These are phyloP conservation scores for Fringilla coelebs DNA, from an alignment of 2,797 vertebrate genomes.

Conservation along the genomic window DNA sequence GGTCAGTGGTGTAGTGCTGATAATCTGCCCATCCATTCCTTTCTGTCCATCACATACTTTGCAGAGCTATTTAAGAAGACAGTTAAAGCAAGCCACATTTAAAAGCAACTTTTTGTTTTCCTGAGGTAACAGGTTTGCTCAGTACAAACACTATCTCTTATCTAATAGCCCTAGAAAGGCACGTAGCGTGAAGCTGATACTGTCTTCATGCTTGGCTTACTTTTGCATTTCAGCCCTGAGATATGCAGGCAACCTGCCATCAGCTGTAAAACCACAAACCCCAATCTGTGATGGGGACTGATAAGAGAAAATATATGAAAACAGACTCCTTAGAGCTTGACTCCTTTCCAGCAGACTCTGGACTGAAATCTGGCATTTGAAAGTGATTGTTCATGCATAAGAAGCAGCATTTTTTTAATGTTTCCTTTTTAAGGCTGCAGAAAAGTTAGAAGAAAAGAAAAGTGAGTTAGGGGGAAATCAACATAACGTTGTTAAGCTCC, in stretches of 20 bases:
- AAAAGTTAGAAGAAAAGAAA: neutral
- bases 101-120: conserved; percentile 56
- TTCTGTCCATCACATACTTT: neutral
- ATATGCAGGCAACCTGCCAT: conserved; percentile 48
- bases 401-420: neutral
- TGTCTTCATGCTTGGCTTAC: conserved; percentile 53
- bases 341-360: conserved; percentile 55
- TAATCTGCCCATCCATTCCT: neutral
- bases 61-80: neutral
- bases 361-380: conserved; percentile 45
- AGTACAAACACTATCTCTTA: conserved; percentile 37
- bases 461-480: neutral
- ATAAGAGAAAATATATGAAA: conserved; percentile 50
- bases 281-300: conserved; percentile 6
- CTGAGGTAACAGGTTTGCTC: conserved; percentile 47
- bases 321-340: conserved; percentile 48
- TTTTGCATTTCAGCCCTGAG: conserved; percentile 38
- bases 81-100: conserved; percentile 25
- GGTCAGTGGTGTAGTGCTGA: neutral
- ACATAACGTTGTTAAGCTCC: neutral
- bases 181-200: conserved; percentile 44
- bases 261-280: conserved; percentile 31
- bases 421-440: conserved; percentile 27
- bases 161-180: conserved; percentile 49
- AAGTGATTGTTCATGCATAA: conserved; percentile 48